These are phyloP conservation scores for Acromyrmex echinatior DNA, from an alignment of 1,140 invertebrate genomes.

Conservation along the genomic window DNA sequence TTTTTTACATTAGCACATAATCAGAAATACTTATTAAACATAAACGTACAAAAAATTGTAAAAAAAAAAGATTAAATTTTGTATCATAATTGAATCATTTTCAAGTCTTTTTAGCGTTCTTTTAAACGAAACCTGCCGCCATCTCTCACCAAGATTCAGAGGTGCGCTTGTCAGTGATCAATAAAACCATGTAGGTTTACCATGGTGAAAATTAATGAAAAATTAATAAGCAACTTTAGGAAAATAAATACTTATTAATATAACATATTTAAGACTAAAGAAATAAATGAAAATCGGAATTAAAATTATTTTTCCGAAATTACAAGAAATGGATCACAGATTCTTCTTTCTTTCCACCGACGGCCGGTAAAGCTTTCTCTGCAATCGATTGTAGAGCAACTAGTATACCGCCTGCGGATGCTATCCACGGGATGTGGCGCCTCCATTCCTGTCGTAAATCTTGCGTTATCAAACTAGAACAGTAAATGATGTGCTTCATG, in stretches of 20 bases:
- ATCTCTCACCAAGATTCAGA: constrained; percentile 43
- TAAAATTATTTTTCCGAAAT: neutral
- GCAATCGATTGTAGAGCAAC: constrained; percentile 39
- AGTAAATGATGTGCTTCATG: neutral
- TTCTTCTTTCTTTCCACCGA: neutral
- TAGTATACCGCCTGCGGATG: constrained; percentile 35
- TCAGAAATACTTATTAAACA: constrained; percentile 10
- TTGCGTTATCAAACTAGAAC: neutral
- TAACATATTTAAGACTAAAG: neutral
- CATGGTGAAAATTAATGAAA: neutral
- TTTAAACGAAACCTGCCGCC: constrained; percentile 35
- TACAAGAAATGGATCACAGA: neutral
- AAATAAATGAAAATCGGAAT: neutral
- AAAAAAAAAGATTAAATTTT: neutral
- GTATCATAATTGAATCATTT: neutral
- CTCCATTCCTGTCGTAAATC: constrained; percentile 19
- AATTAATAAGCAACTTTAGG: neutral
- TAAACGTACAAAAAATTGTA: neutral
- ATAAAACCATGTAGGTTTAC: constrained; percentile 15
- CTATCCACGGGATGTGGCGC: constrained; percentile 49
- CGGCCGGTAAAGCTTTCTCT: constrained; percentile 58
- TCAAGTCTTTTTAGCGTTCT: neutral
- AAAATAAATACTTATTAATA: neutral
- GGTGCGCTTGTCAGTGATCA: constrained; percentile 27
- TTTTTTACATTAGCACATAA: constrained; percentile 1